Percentiles rank a stretch among this genome's conserved stretches.
phyloP scores from a whole-genome alignment of 2,797 vertebrate genomes.

The Furcifer pardalis region DNA sequence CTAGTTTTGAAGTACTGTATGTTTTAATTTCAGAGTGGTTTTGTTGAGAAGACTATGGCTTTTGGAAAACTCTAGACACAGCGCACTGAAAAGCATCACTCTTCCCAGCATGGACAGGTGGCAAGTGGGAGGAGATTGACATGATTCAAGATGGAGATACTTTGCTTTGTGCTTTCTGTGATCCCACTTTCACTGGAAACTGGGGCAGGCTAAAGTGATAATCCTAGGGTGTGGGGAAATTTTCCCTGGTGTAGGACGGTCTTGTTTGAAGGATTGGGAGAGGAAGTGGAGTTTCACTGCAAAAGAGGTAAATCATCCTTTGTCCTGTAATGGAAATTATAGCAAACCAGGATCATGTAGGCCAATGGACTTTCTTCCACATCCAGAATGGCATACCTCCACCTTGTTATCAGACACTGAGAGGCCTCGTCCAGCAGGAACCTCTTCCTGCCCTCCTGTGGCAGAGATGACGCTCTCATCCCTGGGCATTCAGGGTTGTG shows the following conservation, averaged over 20 bases:
- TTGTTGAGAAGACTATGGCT: neutral
- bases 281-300: neutral
- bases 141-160: neutral
- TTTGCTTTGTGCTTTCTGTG: neutral
- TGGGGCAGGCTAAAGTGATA: too few species aligned
- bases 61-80: neutral
- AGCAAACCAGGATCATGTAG: too few species aligned
- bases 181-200: neutral
- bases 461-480: too few species aligned
- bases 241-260: neutral
- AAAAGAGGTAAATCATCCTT: neutral
- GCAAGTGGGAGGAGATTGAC: neutral
- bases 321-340: too few species aligned
- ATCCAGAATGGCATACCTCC: too few species aligned
- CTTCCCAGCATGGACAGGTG: neutral
- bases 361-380: too few species aligned
- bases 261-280: neutral
- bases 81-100: neutral
- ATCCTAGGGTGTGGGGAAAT: neutral
- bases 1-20: neutral
- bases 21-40: neutral
- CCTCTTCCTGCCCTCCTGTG: too few species aligned
- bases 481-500: too few species aligned
- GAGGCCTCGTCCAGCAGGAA: too few species aligned
- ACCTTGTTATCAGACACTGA: too few species aligned